Evolutionary conservation across 2,113 vertebrate species (phyloP), one percentile per base, ranked within the genome.

Genomic region (Pipra filicauda): DNA sequence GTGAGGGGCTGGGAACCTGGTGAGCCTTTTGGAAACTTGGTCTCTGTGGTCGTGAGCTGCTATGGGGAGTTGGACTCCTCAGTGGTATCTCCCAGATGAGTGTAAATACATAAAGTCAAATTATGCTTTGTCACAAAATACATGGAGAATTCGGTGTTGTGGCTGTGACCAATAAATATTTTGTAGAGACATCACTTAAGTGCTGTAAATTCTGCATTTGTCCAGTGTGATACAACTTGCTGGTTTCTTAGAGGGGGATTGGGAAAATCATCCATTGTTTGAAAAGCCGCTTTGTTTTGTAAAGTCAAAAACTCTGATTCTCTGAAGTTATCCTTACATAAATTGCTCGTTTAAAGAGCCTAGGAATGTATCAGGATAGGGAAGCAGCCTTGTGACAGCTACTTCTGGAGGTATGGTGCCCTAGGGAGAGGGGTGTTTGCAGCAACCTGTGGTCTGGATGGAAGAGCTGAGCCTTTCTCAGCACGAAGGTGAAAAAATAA

Each of bases 161-260:
- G 91, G 91, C 67, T 95, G 94, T 93, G 91, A 94, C 51, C 71
- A 96, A 96, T 97, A 97, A 97, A 97, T 88, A 89, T 83, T 96
- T 97, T 94, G 59, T 96, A 96, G 95, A 93, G 82, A 93, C 43
- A 76, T 76, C 51, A 78, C 18, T 0, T 19, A 55, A 91, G 81
- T 94, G 73, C 79, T 94, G 55, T 94, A 95, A 91, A 49, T 75
- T 84, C 58, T 95, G 41, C n/a, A 0, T 96, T 93, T 91, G 61
- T 84, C 61, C 5, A 20, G 30, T 76, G 58, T 55, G 65, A 12
- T 80, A 48, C 3, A 33, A 33, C 49, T 75, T 83, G 48, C 22
- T 88, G 70, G 23, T 85, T 76, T 75, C 67, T 46, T 73, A 46
- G 39, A 52, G 31, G 43, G 43, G 28, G 14, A 66, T 43, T 16